Percentiles rank a stretch among this genome's conserved stretches.
phyloP scores from a whole-genome alignment of 2,797 vertebrate species.

The Peromyscus attwateri region DNA sequence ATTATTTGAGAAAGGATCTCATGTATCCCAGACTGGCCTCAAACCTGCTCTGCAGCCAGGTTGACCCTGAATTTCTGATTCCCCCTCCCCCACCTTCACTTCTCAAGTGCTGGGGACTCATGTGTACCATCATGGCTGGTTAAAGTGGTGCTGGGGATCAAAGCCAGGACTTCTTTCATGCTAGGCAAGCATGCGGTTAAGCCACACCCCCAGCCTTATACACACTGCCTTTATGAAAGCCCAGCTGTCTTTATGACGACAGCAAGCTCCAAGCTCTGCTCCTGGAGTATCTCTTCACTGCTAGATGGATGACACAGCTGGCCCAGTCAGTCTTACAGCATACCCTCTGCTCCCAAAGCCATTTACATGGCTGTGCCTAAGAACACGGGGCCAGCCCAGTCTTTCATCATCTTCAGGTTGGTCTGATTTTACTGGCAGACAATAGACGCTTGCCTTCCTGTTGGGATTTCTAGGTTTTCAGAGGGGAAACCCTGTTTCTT shows the following conservation, averaged over 20 bases:
- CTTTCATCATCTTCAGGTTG: neutral
- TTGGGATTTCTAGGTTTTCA: slow-evolving; percentile 47
- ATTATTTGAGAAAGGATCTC: neutral
- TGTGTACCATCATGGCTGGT: no score
- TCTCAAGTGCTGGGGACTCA: neutral
- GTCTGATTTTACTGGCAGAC: slow-evolving; percentile 47
- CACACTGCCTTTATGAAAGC: slow-evolving; percentile 18
- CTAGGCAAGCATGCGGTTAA: no score
- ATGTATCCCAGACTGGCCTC: neutral
- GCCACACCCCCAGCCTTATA: neutral
- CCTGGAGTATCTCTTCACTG: neutral
- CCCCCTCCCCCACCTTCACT: neutral
- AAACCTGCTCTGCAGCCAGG: neutral
- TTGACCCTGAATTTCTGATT: neutral
- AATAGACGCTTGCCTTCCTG: slow-evolving; percentile 37
- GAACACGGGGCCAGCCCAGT: neutral
- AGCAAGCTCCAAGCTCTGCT: neutral
- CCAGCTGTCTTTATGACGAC: neutral
- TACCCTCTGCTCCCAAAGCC: slow-evolving; percentile 12
- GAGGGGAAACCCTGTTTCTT: slow-evolving; percentile 10
- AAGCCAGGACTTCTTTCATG: neutral
- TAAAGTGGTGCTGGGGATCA: neutral
- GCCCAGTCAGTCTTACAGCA: slow-evolving; percentile 26
- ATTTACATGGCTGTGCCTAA: neutral
- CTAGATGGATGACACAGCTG: neutral